Percentiles rank a stretch among this genome's conserved stretches.
These are phyloP conservation scores for Notarius lentiginosus DNA, from an alignment of 2,113 vertebrate genomes.

Conservation along the genomic window DNA sequence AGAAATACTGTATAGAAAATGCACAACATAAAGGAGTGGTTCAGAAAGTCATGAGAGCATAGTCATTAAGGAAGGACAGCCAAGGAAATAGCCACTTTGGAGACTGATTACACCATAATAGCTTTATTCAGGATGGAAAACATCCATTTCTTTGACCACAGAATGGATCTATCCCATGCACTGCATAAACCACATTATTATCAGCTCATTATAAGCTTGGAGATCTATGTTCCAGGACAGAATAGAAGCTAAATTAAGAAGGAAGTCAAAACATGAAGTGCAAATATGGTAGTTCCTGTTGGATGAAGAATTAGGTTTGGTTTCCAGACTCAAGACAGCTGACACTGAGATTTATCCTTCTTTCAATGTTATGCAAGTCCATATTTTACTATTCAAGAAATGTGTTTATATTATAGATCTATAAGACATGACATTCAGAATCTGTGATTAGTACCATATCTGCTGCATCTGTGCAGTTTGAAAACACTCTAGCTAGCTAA, in stretches of 20 bases:
- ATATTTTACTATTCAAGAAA: neutral
- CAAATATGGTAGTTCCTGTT: neutral
- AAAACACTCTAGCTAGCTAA: neutral
- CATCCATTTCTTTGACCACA: slow-evolving; percentile 40
- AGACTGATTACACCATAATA: slow-evolving; percentile 23
- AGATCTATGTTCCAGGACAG: neutral
- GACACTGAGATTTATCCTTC: neutral
- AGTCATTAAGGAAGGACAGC: neutral
- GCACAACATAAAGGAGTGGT: neutral
- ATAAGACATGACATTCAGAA: neutral
- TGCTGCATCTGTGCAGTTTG: neutral
- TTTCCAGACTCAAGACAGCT: neutral
- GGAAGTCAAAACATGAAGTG: neutral
- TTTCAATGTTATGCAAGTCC: neutral
- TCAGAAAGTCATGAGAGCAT: neutral
- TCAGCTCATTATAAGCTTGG: slow-evolving; percentile 4
- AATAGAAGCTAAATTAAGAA: neutral
- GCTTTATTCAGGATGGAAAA: slow-evolving; percentile 28
- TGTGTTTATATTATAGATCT: neutral
- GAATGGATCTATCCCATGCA: slow-evolving; percentile 12
- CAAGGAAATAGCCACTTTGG: slow-evolving; percentile 1
- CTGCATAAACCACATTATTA: slow-evolving; percentile 19
- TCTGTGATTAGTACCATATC: neutral
- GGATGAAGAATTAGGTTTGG: slow-evolving; percentile 17
- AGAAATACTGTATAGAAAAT: neutral